Base-by-base conservation (phyloP, 2,113 vertebrate species). In the Sphaerodactylus townsendi region DNA sequence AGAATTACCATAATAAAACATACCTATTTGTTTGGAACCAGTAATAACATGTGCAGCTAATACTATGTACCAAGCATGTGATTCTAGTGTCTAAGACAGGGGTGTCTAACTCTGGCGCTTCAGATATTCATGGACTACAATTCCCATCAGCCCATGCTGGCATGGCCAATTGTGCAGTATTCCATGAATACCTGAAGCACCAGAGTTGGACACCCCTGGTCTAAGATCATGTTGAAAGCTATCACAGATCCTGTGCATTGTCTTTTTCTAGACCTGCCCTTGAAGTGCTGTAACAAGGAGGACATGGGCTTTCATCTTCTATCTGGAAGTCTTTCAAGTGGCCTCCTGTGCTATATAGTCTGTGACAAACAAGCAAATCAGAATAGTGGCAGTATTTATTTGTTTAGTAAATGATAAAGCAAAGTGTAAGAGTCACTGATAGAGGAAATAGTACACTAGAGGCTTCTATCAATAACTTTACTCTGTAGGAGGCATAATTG, bases 401-500 rank as follows among this genome's bases (percentile, higher is more conserved):
- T n/a, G n/a, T n/a, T n/a, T n/a, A n/a, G n/a, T n/a, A n/a, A n/a
- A n/a, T n/a, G 46, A 33, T 64, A 30, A 7, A 48, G 28, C 19
- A 23, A 46, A 5, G 56, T 66, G 65, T 46, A 56, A 44, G 23
- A 41, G 7, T 65, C 39, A 35, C 25, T 13, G n/a, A 66, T 48
- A 48, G 13, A 50, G 73, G n/a, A 68, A 68, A 68, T 17, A 64
- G 25, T 11, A 17, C 53, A 59, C 10, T 90, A 59, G 87, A 56
- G 50, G 75, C 86, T 90, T 73, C 81, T 87, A 89, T 81, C 65
- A 71, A 73, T 84, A 73, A 74, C 53, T 81, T 89, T 90, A 80
- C 92, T 90, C 88, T 39, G 81, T 78, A 83, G 88, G 89, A 92
- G 93, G 90, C 77, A 87, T 93, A 88, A 86, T 88, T 90, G 84